Base-by-base conservation (phyloP, 2,113 vertebrate genomes). In the Odocoileus hemionus region DNA sequence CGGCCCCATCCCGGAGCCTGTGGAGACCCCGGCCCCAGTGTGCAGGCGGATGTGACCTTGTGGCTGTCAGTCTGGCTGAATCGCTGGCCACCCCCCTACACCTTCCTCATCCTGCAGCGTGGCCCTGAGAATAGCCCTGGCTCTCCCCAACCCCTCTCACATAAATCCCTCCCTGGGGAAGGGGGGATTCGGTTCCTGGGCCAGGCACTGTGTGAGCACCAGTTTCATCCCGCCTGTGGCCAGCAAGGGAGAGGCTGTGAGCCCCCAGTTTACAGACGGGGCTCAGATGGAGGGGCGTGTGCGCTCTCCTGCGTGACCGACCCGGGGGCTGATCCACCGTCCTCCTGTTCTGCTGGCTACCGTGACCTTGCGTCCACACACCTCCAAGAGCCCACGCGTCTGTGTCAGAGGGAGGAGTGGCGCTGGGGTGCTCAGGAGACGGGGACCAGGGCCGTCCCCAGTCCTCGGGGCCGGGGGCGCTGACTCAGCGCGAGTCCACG, bases 1-100 rank as follows among this genome's bases (percentile, higher is more conserved):
- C 61, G 87, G 91, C 50, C 61, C n/a, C 26, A 5, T 55, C 84
- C 84, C 26, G 47, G n/a, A 92, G 87, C 50, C 60, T 54, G 23
- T 55, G 13, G 70, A 61, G 64, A 78, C 36, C n/a, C 50, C 33
- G 26, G 70, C 33, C n/a, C 80, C 6, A 0, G 1, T 17, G 2
- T 39, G 47, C 16, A 45, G 64, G 25, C 88, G 64, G 78, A 50
- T 13, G n/a, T 82, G 84, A 79, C 52, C 39, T 67, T 13, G 12
- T 0, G n/a, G 47, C 47, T 78, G 50, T 16, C 60, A 54, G 2
- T 11, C 28, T 61, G 86, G 52, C 30, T n/a, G 47, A 50, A 76
- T 85, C 61, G 5, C 80, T n/a, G 33, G 25, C 67, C n/a, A 21
- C 50, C 57, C 50, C n/a, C 74, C 39, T 9, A n/a, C 50, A 43